Evolutionary conservation across 2,113 vertebrate species (phyloP), one percentile per base, ranked within the genome.

Genomic region (Oncorhynchus clarkii): DNA sequence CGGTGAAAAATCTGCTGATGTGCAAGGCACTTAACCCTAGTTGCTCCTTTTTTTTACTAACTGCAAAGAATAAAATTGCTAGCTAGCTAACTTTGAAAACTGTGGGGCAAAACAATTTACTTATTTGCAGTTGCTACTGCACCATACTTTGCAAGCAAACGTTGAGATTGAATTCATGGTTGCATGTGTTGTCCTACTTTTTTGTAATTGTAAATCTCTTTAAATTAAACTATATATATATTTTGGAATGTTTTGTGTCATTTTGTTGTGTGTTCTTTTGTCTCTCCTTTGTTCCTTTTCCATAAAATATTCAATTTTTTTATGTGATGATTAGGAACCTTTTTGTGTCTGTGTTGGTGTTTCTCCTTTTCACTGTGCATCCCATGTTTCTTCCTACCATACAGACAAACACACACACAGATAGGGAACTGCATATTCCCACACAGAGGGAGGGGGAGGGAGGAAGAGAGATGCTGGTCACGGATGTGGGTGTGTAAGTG

Each of bases 401-500:
- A 45, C 39, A 45, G 39, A 45, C 39, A 45, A 34, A 34, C 39
- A 11, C 39, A 2, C 9, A 45, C 39, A 72, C 2, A 60, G 5
- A 8, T 16, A 34, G 20, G 26, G 16, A 29, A 9, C 16, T 48
- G 22, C 70, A 27, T 48, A 57, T 48, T 54, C 80, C 9, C 9
- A 45, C 39, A 45, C 9, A 11, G 39, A 45, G 39, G 39, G 39
- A 11, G 39, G 9, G 39, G 9, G 39, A 71, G 45, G 64, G 2
- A 64, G 34, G 71, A 13, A 72, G n/a, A 71, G 29, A 72, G 54
- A 8, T 39, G 6, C 45, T 57, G 27, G 72, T 79, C 72, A 67
- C 78, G 79, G 73, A 69, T 67, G 48, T 65, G 39, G 9, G 76
- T 59, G 4, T 86, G 80, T 82, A 85, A 86, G 76, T 82, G 80